Percentiles rank a stretch among this genome's conserved stretches.
These are phyloP conservation scores for Okamejei kenojei DNA, from an alignment of 2,797 vertebrate species.

Conservation along the genomic window DNA sequence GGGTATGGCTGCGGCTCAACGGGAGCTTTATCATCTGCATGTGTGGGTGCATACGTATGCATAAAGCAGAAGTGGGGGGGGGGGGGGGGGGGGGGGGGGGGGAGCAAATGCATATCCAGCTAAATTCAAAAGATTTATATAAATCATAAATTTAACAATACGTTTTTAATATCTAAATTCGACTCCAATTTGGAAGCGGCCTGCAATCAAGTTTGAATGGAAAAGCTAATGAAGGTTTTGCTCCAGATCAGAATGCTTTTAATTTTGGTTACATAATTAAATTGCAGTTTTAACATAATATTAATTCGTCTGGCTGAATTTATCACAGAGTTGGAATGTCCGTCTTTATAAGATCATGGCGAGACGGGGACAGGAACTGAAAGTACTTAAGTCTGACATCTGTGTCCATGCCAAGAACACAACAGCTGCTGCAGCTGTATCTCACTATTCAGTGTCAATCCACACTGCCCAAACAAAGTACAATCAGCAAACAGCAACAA, in stretches of 20 bases:
- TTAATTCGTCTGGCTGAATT: background rate
- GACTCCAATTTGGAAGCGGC: background rate
- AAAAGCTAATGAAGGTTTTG: background rate
- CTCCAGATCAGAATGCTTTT: background rate
- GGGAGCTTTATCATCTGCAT: too few species aligned
- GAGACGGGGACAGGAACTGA: conserved; percentile 4
- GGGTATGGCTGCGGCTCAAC: too few species aligned
- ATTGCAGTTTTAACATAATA: conserved; percentile 5
- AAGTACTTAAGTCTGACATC: conserved; percentile 20
- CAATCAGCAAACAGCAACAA: background rate
- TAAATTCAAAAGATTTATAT: background rate
- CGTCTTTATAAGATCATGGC: conserved; percentile 12
- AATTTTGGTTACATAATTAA: background rate
- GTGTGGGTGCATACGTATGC: background rate
- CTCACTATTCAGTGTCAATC: conserved; percentile 18
- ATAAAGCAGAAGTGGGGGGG: too few species aligned
- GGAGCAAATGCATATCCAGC: too few species aligned
- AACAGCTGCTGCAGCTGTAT: background rate
- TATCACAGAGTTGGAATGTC: conserved; percentile 17
- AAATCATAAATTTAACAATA: background rate
- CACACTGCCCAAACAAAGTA: background rate
- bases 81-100: background rate
- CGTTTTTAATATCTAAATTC: background rate
- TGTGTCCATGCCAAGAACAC: background rate
- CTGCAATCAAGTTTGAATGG: background rate